Evolutionary conservation across 2,113 vertebrate species (phyloP).

Genomic region (Fregetta grallaria): DNA sequence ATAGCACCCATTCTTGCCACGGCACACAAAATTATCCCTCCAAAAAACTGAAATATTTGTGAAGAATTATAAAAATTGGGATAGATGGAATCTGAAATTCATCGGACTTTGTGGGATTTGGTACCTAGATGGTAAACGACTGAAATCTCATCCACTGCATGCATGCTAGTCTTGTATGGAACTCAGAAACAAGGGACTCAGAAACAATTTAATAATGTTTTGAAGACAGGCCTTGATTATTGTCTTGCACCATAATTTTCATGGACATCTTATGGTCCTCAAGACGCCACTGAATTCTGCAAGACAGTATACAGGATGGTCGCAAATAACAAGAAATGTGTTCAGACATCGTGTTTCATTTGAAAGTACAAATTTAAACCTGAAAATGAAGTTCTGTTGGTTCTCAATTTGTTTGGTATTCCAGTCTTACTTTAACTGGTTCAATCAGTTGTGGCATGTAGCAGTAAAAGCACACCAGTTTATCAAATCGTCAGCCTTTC

Average conservation of each 20-base stretch:
- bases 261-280: not conserved
- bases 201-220: not conserved
- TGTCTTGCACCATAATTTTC: not conserved
- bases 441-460: not conserved
- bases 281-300: not conserved
- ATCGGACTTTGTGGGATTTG: not conserved
- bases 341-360: not conserved
- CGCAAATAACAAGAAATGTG: not conserved
- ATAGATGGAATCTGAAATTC: not conserved
- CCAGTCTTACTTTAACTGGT: not conserved
- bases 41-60: not conserved
- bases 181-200: not conserved
- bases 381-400: not conserved
- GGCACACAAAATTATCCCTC: not conserved
- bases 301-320: not conserved
- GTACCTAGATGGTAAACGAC: not conserved
- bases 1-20: not conserved
- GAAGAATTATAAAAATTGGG: not conserved
- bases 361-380: not conserved
- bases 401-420: not conserved
- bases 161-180: not conserved
- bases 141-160: not conserved
- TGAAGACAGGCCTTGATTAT: not conserved
- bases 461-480: not conserved
- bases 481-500: not conserved